These are phyloP conservation scores for Eulithis prunata DNA, from an alignment of 2,888 invertebrate species.

Conservation along the genomic window DNA sequence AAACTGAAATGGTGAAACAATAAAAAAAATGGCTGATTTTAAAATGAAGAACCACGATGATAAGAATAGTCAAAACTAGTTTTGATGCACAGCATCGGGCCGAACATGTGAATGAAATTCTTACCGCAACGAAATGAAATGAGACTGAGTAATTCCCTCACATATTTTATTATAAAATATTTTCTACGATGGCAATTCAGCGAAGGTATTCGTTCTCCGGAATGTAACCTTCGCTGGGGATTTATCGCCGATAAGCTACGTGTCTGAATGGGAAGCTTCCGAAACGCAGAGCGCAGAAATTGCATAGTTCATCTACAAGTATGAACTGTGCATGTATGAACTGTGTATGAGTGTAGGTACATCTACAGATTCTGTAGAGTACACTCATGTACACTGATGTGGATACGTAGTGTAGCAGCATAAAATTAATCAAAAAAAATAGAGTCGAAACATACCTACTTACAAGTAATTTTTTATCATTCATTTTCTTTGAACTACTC, in stretches of 20 bases:
- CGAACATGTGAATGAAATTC: constrained; percentile 1
- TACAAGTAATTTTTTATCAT: too few relatives aligned
- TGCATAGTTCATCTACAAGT: background rate
- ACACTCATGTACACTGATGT: too few relatives aligned
- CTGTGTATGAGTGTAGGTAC: too few relatives aligned
- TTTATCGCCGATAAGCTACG: constrained; percentile 37
- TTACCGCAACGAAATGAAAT: constrained; percentile 21
- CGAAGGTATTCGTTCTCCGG: constrained; percentile 34
- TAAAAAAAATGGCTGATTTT: background rate
- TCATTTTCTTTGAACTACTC: too few relatives aligned
- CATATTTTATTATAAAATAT: constrained; percentile 33
- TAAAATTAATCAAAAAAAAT: too few relatives aligned
- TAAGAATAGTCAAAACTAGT: background rate
- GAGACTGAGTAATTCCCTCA: constrained; percentile 28
- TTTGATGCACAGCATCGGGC: constrained; percentile 2
- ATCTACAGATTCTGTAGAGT: too few relatives aligned
- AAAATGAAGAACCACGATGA: background rate
- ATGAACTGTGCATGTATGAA: too few relatives aligned
- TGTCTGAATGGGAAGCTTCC: constrained; percentile 37
- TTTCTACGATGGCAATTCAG: constrained; percentile 35
- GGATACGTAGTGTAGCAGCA: too few relatives aligned
- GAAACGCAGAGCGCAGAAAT: constrained; percentile 19
- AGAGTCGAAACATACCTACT: too few relatives aligned
- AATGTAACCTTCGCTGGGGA: constrained; percentile 38
- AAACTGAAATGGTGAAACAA: background rate